These are phyloP conservation scores for Uloborus plumipes DNA, from an alignment of 2,888 invertebrate species.

Conservation along the genomic window DNA sequence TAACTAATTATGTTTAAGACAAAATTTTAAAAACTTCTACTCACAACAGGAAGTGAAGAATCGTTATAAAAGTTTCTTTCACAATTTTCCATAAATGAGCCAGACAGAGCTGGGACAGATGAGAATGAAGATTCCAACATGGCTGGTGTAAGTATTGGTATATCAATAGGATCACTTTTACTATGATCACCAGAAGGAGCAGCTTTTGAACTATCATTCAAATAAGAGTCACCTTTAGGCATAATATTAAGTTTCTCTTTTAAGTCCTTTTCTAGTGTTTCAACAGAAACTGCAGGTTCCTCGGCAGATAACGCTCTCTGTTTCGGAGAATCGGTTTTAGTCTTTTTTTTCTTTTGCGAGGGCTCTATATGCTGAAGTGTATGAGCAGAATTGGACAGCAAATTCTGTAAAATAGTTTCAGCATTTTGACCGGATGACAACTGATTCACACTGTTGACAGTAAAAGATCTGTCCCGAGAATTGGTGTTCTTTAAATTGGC, in stretches of 20 bases:
- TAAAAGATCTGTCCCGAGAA: constrained; percentile 45
- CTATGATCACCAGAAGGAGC: neutral
- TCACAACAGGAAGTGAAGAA: constrained; percentile 39
- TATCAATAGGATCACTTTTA: constrained; percentile 56
- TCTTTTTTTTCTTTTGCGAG: constrained; percentile 8
- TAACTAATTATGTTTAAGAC: too few relatives aligned
- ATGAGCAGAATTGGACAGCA: constrained; percentile 87
- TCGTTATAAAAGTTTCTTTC: constrained; percentile 15
- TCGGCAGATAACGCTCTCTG: constrained; percentile 19
- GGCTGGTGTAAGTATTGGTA: constrained; percentile 60
- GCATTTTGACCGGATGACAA: constrained; percentile 64
- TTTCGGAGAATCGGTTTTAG: neutral
- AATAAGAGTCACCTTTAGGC: constrained; percentile 24
- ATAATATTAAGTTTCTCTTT: constrained; percentile 61
- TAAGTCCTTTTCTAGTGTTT: constrained; percentile 63
- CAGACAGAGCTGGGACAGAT: constrained; percentile 34
- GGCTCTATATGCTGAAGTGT: constrained; percentile 87
- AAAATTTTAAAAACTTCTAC: neutral
- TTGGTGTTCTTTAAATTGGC: constrained; percentile 28
- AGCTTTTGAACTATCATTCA: neutral
- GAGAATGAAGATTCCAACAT: constrained; percentile 55
- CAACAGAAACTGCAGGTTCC: constrained; percentile 44
- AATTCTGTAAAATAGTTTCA: constrained; percentile 77
- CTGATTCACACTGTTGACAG: constrained; percentile 30
- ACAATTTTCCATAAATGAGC: constrained; percentile 20